Evolutionary conservation across 2,888 invertebrate genomes (phyloP), one percentile per base, ranked within the genome.

Genomic region (Drosophila antonietae): DNA sequence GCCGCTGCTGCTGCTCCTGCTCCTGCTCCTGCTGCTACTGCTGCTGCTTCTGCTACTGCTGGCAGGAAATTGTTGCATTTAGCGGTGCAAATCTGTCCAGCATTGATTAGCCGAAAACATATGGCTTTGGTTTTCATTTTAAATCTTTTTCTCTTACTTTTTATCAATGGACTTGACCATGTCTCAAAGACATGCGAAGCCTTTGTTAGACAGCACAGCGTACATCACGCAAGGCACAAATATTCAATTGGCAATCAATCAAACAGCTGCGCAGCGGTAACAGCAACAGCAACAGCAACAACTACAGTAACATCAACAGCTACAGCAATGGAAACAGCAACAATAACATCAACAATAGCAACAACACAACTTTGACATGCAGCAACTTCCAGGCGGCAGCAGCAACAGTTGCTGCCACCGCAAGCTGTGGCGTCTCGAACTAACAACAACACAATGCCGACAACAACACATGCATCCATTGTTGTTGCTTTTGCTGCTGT

Each of bases 161-260:
- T 78, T 75, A 78, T 78, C 78, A 78, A 78, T 78, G 78, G 80
- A 80, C 75, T 71, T 68, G 75, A 71, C 71, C 75, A 71, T 75
- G 78, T 58, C 58, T 58, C 49, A 55, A 31, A 56, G 63, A 79
- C 80, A 78, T 78, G 71, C 73, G 64, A 80, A 68, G 80, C 84
- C 83, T 85, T 84, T 81, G 76, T 81, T 84, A 76, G 73, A 81
- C 73, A 74, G 72, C 59, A 55, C 56, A 81, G 62, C 55, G 69
- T 74, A 77, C 76, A 80, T 75, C 78, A 76, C 68, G 80, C 83
- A 79, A 75, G 73, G 66, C 79, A 83, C 77, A 85, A 78, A 74
- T 73, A 83, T 74, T 86, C 87, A 88, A 89, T 89, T 81, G 88
- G 90, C 91, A 88, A 91, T 91, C 91, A 91, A 91, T 91, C 91